Evolutionary conservation across 2,113 vertebrate genomes (phyloP).

Genomic region (Thunnus thynnus): DNA sequence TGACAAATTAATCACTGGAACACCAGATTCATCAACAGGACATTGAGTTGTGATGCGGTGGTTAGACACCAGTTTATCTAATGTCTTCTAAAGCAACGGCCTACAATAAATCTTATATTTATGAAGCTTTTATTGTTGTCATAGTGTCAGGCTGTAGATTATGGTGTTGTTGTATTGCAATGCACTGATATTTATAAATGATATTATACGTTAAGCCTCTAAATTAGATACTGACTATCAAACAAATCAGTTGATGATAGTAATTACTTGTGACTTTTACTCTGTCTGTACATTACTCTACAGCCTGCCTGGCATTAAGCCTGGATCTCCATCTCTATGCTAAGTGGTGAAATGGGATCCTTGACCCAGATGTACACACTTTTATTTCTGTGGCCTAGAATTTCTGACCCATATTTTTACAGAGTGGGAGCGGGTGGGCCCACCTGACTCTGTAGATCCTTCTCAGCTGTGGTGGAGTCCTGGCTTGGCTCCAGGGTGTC

Average conservation of each 20-base stretch:
- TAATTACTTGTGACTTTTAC: slow-evolving; percentile 10
- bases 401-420: slow-evolving; percentile 64
- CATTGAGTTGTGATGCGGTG: no score
- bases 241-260: background rate
- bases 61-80: background rate
- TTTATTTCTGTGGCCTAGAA: slow-evolving; percentile 55
- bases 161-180: no score
- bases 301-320: background rate
- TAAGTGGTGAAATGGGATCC: slow-evolving; percentile 44
- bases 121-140: background rate
- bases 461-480: slow-evolving; percentile 36
- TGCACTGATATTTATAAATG: no score
- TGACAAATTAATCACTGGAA: background rate
- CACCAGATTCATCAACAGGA: background rate
- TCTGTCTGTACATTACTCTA: background rate
- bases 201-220: background rate
- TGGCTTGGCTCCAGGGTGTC: slow-evolving; percentile 39
- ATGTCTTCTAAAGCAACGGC: background rate
- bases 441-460: slow-evolving; percentile 74
- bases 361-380: slow-evolving; percentile 57
- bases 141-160: no score
- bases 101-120: no score
- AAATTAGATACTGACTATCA: background rate
- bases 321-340: slow-evolving; percentile 22
- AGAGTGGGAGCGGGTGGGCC: background rate